Evolutionary conservation across 2,113 vertebrate species (phyloP), one percentile per base, ranked within the genome.

Genomic region (Drymodes brunneopygia): DNA sequence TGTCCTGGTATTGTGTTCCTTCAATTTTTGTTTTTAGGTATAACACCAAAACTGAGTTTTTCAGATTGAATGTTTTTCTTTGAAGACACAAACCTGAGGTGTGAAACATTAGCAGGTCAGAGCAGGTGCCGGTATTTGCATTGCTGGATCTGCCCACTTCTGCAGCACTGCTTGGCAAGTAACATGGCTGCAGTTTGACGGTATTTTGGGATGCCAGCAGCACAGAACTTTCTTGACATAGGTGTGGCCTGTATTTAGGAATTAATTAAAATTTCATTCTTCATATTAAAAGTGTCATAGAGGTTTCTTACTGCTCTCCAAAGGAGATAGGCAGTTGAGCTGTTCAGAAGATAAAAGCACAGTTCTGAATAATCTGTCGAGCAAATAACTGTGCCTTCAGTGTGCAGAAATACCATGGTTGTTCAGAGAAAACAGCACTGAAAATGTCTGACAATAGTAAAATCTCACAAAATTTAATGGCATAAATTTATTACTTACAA

Each of bases 211-310:
- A 79, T 18, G 13, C n/a, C 67, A 35, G 22, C 27, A 64, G 13
- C 42, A 56, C 24, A 66, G 67, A 90, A 12, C 16, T 51, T 73
- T 80, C 74, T 80, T 92, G 44, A 48, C n/a, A 53, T 8, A 36
- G 19, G 22, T 10, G 8, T 75, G 27, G 38, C 9, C 71, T 53
- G 18, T 65, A 27, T 92, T 92, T 82, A 90, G 57, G 44, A 89
- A 81, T 29, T 24, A 81, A 73, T 81, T 80, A 75, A 88, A 65
- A 40, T 91, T 86, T 94, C 13, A 18, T 53, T 92, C 64, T 86
- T 67, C 10, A 6, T 28, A 44, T 65, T 81, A 33, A 86, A n/a
- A 36, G 33, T 94, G 70, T 88, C 77, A 92, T 11, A 73, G 61
- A 78, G 61, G 40, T 86, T 56, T 23, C 64, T 96, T 65, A 29